These are phyloP conservation scores for Pygocentrus nattereri DNA, from an alignment of 2,797 vertebrate species.

Conservation along the genomic window DNA sequence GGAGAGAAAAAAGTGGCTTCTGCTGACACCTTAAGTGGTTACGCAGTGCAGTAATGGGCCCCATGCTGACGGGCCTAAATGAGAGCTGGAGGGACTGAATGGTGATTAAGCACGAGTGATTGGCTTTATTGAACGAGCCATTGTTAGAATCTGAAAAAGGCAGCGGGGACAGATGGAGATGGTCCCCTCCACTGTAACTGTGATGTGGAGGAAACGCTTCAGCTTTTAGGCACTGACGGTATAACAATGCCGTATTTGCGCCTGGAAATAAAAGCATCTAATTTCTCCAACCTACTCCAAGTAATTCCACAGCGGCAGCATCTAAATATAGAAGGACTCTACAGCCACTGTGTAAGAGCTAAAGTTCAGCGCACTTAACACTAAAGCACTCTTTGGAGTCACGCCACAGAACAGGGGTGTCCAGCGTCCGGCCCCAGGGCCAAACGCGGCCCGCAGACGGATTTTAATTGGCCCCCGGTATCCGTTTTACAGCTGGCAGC, in stretches of 20 bases:
- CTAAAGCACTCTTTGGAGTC: too few species aligned
- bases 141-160: slow-evolving; percentile 23
- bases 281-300: neutral
- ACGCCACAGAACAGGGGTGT: too few species aligned
- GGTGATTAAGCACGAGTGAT: slow-evolving; percentile 73
- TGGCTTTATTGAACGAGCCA: slow-evolving; percentile 67
- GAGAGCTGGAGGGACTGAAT: slow-evolving; percentile 75
- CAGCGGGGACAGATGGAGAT: neutral
- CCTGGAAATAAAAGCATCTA: neutral
- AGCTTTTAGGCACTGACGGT: neutral
- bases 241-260: too few species aligned
- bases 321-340: too few species aligned
- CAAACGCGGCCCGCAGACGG: too few species aligned
- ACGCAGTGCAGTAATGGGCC: slow-evolving; percentile 67
- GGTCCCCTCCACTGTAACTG: neutral
- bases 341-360: too few species aligned
- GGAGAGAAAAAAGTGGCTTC: slow-evolving; percentile 62
- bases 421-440: too few species aligned
- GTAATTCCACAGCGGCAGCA: too few species aligned
- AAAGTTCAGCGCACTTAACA: too few species aligned
- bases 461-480: too few species aligned
- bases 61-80: slow-evolving; percentile 73
- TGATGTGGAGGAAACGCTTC: neutral
- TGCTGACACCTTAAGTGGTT: slow-evolving; percentile 75
- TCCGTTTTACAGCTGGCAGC: too few species aligned